Base-by-base conservation (phyloP, 1,140 invertebrate species). In the Asobara japonica region DNA sequence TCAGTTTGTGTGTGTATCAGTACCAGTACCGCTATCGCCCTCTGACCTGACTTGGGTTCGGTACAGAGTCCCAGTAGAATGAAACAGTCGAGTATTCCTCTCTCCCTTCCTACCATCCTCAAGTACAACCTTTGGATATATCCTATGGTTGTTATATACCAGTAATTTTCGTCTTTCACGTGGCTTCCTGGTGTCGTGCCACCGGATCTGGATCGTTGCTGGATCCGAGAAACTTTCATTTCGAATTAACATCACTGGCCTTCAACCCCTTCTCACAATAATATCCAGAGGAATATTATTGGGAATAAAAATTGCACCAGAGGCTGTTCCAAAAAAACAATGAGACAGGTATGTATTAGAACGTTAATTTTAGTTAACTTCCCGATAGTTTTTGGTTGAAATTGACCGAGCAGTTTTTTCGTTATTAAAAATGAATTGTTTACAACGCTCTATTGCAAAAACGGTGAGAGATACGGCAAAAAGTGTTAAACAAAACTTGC, bases 11-110 rank as follows among this genome's bases (percentile, higher is more conserved):
- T 61, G 65, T 33, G 38, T 30, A 62, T 69, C 61, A 77, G 81
- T 83, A 75, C 65, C 65, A 81, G 83, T 86, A 87, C 86, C 86
- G 85, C 86, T 87, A 86, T 84, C 81, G 82, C 82, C 86, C 86
- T 86, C 77, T 86, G 84, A 87, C 86, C 86, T 79, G 80, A 22
- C 69, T 72, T 64, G 64, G 65, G 66, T 38, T 38, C 41, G n/a
- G 41, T 45, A 5, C 10, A 16, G 41, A 45, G 41, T 13, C 41
- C 41, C 41, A 45, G 41, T 45, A 45, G 18, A 45, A 7, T 45
- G 25, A 71, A 68, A 45, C 65, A 38, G 41, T 36, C 48, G 64
- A 60, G 36, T 61, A 45, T 41, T 1, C 41, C n/a, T 45, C 41
- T 45, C 41, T 33, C 29, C 33, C 41, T 18, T 45, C 60, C 81